Evolutionary conservation across 2,113 vertebrate species (phyloP).

Genomic region (Scytalopus superciliaris): DNA sequence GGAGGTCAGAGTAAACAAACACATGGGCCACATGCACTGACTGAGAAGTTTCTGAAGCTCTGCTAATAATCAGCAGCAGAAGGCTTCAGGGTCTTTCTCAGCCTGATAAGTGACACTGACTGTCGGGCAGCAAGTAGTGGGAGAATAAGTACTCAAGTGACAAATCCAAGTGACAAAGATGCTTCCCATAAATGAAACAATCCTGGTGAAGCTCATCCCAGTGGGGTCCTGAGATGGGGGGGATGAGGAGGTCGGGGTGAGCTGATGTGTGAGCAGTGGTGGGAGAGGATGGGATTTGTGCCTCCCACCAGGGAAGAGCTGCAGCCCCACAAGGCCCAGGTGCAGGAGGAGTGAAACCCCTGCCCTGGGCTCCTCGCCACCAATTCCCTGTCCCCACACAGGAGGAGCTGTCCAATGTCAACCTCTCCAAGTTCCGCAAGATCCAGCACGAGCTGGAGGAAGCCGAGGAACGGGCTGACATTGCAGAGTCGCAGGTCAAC

Average conservation of each 20-base stretch:
- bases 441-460: not conserved
- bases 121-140: not conserved
- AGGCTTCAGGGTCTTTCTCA: not conserved
- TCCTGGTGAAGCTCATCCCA: not conserved
- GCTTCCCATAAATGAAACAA: accelerated
- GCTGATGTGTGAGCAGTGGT: not conserved
- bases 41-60: not conserved
- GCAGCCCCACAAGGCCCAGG: accelerated
- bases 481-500: not conserved
- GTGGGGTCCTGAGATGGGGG: no score
- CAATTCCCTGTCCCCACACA: not conserved
- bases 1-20: not conserved
- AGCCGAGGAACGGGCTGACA: not conserved
- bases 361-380: not conserved
- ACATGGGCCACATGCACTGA: conserved; percentile 10
- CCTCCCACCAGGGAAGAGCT: not conserved
- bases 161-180: accelerated
- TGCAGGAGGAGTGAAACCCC: not conserved
- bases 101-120: accelerated
- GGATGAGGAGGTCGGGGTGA: not conserved
- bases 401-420: not conserved
- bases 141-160: not conserved
- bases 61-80: not conserved
- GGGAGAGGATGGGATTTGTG: not conserved
- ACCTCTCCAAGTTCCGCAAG: conserved; percentile 69